A percentile compares a stretch with the other conserved stretches of the same genome.
These are phyloP conservation scores for Orchesella flavescens DNA, from an alignment of 2,888 invertebrate species.

Conservation along the genomic window DNA sequence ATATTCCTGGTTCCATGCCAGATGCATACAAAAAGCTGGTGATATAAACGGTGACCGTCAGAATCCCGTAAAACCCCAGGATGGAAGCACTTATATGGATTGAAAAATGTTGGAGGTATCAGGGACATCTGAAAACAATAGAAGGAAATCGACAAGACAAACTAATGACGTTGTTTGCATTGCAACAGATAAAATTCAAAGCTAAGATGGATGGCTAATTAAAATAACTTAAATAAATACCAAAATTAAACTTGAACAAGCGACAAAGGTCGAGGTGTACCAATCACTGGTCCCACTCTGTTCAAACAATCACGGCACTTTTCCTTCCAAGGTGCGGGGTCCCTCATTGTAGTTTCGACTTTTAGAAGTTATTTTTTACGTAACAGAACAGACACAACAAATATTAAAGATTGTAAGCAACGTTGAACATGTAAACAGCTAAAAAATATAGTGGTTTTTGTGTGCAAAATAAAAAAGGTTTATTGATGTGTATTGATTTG, in stretches of 20 bases:
- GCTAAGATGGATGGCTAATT: no score
- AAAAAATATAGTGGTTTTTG: no score
- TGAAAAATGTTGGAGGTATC: slow-evolving; percentile 5
- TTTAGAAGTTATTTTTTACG: no score
- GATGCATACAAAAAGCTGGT: slow-evolving; percentile 34
- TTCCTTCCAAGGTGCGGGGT: neutral
- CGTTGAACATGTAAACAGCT: no score
- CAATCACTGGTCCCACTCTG: neutral
- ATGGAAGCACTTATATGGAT: slow-evolving; percentile 2
- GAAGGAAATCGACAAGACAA: no score
- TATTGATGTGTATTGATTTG: no score
- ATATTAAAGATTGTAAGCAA: no score
- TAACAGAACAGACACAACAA: no score
- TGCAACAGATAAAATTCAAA: no score
- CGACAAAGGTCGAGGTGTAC: neutral
- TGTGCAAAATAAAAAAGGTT: no score
- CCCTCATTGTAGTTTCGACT: no score
- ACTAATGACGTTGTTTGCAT: no score
- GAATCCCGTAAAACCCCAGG: neutral
- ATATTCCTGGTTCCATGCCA: slow-evolving; percentile 47
- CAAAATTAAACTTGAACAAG: slow-evolving; percentile 13
- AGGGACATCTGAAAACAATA: slow-evolving; percentile 21
- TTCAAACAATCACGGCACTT: neutral
- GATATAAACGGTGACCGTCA: neutral
- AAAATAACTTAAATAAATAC: slow-evolving; percentile 22